phyloP scores from a whole-genome alignment of 2,888 invertebrate species.

The Dicranocentrus wangi region DNA sequence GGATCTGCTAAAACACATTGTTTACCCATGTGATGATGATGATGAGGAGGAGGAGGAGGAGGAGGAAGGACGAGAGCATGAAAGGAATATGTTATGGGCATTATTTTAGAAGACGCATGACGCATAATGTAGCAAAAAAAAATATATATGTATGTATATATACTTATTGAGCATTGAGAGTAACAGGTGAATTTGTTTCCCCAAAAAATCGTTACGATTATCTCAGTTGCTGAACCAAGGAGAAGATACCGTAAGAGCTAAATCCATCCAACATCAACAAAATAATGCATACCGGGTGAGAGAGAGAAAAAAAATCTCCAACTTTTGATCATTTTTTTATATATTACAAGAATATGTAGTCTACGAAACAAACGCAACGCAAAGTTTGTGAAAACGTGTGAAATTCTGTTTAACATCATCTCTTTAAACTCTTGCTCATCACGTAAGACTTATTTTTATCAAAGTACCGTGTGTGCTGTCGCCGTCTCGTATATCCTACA shows the following conservation, averaged over 20 bases:
- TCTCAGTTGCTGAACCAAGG: constrained; percentile 53
- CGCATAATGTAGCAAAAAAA: not conserved
- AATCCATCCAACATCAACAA: constrained; percentile 22
- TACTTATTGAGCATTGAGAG: not conserved
- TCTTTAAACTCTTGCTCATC: not conserved
- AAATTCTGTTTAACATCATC: not conserved
- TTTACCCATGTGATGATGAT: not conserved
- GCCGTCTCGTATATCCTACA: too few relatives aligned
- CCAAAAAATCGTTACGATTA: constrained; percentile 35
- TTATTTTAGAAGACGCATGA: not conserved
- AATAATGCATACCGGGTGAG: constrained; percentile 1
- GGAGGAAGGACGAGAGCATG: not conserved
- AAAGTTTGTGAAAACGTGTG: not conserved
- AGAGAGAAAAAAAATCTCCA: not conserved
- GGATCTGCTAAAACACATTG: too few relatives aligned
- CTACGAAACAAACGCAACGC: too few relatives aligned
- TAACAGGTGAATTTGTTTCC: constrained; percentile 14
- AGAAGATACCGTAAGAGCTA: constrained; percentile 52
- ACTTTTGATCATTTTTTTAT: not conserved
- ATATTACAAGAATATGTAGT: too few relatives aligned
- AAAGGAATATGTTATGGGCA: not conserved
- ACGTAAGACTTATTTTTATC: not conserved
- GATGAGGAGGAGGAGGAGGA: constrained; percentile 4
- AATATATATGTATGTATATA: not conserved
- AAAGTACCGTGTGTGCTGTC: too few relatives aligned